Evolutionary conservation across 1,140 invertebrate species (phyloP), one percentile per base, ranked within the genome.

Genomic region (Saxidomus purpurata): DNA sequence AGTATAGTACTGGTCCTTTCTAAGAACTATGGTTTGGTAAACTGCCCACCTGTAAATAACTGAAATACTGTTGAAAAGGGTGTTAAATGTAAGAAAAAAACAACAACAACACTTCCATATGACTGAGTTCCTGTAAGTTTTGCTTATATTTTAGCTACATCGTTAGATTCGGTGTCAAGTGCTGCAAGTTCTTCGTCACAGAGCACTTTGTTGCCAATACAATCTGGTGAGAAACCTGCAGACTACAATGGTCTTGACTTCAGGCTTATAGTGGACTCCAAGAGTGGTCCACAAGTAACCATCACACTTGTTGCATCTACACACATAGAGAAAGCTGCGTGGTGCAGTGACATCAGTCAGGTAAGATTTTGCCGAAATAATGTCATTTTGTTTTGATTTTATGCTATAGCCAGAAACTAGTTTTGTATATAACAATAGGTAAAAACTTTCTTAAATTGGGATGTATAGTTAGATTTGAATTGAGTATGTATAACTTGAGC

Each of bases 311-410:
- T 98, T 61, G 98, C 98, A 38, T 97, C 98, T 22, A 98, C 97
- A 6, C 96, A 97, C 71, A 97, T 99, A 96, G 98, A 99, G 93
- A 99, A 99, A 96, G 97, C 98, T 15, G 98, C 98, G 1, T 99
- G 98, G 98, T 98, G 98, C 90, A 98, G 98, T 92, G 98, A 99
- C 94, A 98, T 99, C 84, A 98, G 97, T 89, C 97, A 97, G 96
- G 97, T 97, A 92, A 91, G 69, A 31, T 28, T n/a, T n/a, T 28
- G 22, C 55, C n/a, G n/a, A n/a, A n/a, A n/a, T 52, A 52, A 52
- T n/a, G n/a, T n/a, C n/a, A n/a, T n/a, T n/a, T n/a, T n/a, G n/a
- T n/a, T n/a, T n/a, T n/a, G n/a, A n/a, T n/a, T n/a, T n/a, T n/a
- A n/a, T n/a, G n/a, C n/a, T n/a, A n/a, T n/a, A n/a, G n/a, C n/a